Conservation (phyloP, 2,888 invertebrate genomes). For the Eupithecia abbreviata region DNA sequence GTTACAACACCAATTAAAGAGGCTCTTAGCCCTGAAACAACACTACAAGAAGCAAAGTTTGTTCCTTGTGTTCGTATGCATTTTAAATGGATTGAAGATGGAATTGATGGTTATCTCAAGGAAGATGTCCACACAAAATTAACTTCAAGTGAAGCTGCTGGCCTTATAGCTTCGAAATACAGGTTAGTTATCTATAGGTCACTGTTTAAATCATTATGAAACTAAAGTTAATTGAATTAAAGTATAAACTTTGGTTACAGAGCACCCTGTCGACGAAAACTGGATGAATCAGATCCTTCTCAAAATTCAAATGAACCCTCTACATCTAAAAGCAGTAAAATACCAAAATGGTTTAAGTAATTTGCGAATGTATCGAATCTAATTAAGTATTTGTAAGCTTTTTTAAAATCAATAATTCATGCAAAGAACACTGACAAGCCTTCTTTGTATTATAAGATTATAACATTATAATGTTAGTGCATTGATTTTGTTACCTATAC, state of each 20-base stretch:
- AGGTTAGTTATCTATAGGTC: constrained; percentile 70
- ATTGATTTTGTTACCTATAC: neutral
- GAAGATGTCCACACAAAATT: constrained; percentile 84
- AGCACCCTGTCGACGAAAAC: constrained; percentile 70
- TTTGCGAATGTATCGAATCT: neutral
- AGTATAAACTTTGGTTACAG: constrained; percentile 53
- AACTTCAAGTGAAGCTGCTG: constrained; percentile 87
- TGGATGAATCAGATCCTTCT: constrained; percentile 53
- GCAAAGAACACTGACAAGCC: neutral
- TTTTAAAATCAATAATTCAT: neutral
- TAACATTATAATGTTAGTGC: neutral
- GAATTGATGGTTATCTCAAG: constrained; percentile 79
- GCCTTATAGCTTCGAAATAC: constrained; percentile 87
- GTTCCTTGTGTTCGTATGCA: constrained; percentile 91
- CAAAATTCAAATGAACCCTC: constrained; percentile 54
- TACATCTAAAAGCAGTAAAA: constrained; percentile 67
- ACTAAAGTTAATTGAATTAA: constrained; percentile 19
- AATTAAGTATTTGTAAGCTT: neutral
- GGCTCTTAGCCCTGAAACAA: constrained; percentile 84
- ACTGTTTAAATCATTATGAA: neutral
- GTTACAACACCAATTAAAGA: constrained; percentile 93
- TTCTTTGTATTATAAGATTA: neutral
- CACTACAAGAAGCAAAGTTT: constrained; percentile 88
- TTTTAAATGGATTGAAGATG: constrained; percentile 83
- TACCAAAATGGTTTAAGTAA: constrained; percentile 81